Conservation (phyloP, 53 echinoderm and acorn worm species). For the Temnopleurus reevesii region DNA sequence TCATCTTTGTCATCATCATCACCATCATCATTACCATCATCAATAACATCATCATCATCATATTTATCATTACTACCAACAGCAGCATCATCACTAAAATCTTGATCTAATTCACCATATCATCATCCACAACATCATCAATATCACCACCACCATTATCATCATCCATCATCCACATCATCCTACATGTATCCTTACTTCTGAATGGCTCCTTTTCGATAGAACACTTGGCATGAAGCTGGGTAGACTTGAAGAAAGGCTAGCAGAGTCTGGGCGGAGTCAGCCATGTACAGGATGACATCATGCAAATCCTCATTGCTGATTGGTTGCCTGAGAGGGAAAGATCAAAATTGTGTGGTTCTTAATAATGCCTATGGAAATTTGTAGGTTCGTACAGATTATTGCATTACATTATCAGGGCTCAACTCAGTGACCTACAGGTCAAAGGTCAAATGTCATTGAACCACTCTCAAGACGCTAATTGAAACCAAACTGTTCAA, state of each 20-base stretch:
- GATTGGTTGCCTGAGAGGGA: conserved; percentile 42
- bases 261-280: conserved; percentile 80
- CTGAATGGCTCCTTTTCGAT: conserved; percentile 65
- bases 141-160: neutral
- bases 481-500: no score
- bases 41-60: conserved; percentile 24
- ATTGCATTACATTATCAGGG: no score
- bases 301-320: conserved; percentile 73
- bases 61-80: neutral
- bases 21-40: conserved; percentile 6
- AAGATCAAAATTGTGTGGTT: no score
- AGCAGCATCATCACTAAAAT: neutral
- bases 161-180: neutral
- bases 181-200: no score
- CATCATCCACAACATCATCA: neutral
- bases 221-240: conserved; percentile 64
- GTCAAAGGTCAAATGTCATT: no score
- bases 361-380: no score
- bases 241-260: conserved; percentile 91
- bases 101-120: no score
- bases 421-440: no score
- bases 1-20: neutral
- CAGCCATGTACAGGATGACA: conserved; percentile 78
- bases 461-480: no score
- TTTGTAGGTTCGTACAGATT: no score